Evolutionary conservation across 2,797 vertebrate genomes (phyloP), one percentile per base, ranked within the genome.

Genomic region (Phataginus tetradactyla): DNA sequence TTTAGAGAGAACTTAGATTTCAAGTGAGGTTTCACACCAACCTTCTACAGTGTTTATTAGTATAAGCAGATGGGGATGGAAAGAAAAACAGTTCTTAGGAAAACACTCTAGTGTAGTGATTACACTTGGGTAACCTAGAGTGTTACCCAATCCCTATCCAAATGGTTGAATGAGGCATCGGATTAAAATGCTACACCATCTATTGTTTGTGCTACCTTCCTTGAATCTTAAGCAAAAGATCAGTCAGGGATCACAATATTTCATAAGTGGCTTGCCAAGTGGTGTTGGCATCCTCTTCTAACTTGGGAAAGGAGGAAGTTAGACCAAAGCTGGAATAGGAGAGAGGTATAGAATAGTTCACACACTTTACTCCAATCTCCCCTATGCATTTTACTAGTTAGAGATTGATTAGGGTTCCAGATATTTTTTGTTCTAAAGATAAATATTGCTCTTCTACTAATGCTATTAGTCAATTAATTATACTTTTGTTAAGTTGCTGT

Each of bases 31-130:
- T 78, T 96, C 75, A 68, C 7, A 68, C 59, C 37, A 68, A 4
- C 64, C n/a, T 49, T n/a, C 18, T 90, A 12, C 42, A 69, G 66
- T 63, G 18, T 84, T 61, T 68, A 59, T 83, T 90, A 71, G 66
- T 90, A 17, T 75, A 66, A 87, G 90, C 25, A 84, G 45, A 53
- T 86, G 64, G 92, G 39, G 49, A 11, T 61, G 61, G 59, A 71
- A 95, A 96, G 87, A 90, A 29, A 94, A 89, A 79, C 37, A 78
- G 29, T 83, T 71, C 49, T 80, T 95, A 83, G 75, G 75, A 71
- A 90, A 92, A 27, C 2, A 34, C 34, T 42, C 11, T 5, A 66
- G 34, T 68, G 34, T 5, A 66, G 34, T 68, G 34, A 57, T 55
- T 90, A 68, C 10, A 45, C 39, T 81, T 59, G 57, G 15, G 7